These are phyloP conservation scores for Limnephilus lunatus DNA, from an alignment of 2,888 invertebrate genomes.

Conservation along the genomic window DNA sequence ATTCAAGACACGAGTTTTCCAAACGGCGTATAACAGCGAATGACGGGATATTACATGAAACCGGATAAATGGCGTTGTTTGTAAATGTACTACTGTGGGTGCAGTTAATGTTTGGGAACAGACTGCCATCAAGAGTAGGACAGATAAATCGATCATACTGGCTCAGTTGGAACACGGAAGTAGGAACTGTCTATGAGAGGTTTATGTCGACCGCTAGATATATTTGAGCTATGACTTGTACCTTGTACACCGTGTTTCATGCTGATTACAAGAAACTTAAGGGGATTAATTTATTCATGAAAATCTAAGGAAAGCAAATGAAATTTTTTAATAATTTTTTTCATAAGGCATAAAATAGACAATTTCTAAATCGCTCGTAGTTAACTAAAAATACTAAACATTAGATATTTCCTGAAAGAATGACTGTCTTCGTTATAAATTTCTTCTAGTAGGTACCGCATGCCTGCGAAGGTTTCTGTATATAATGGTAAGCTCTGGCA, in stretches of 20 bases:
- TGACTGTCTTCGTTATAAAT: neutral
- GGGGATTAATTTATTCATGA: neutral
- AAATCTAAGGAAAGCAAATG: neutral
- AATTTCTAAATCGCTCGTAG: too few relatives aligned
- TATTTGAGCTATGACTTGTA: neutral
- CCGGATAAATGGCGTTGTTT: neutral
- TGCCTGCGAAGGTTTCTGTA: too few relatives aligned
- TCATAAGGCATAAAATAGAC: too few relatives aligned
- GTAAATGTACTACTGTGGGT: neutral
- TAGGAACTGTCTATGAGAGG: neutral
- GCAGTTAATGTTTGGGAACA: neutral
- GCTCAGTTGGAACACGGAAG: neutral
- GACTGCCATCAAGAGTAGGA: neutral
- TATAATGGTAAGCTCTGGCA: too few relatives aligned
- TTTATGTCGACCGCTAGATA: neutral
- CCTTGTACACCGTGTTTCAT: neutral
- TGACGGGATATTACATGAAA: neutral
- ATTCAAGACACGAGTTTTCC: neutral
- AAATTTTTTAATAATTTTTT: neutral
- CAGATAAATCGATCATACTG: conserved; percentile 10
- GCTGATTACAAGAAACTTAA: neutral
- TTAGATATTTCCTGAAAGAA: neutral
- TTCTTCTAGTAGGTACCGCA: neutral
- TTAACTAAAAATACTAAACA: neutral
- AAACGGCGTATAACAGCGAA: neutral